These are phyloP conservation scores for Phenganax marumi DNA, from an alignment of 92 coral and sea anemone genomes.

Conservation along the genomic window DNA sequence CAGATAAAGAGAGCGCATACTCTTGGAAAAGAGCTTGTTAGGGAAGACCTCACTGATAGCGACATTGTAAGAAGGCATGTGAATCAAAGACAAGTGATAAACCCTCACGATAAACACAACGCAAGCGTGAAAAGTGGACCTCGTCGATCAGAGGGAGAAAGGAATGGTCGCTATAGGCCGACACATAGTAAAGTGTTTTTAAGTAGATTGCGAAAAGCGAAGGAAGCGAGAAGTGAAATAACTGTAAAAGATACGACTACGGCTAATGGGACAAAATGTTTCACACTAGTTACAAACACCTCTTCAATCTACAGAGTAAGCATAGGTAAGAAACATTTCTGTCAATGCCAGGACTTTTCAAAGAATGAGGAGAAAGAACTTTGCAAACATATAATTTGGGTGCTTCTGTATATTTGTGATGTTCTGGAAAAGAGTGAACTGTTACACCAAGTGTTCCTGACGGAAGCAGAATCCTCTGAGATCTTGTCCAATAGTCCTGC, in stretches of 20 bases:
- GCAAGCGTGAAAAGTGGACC: conserved; percentile 10
- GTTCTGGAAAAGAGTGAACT: conserved; percentile 52
- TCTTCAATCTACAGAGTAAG: conserved; percentile 11
- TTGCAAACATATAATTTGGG: conserved; percentile 50
- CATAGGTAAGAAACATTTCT: conserved; percentile 12
- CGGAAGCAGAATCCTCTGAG: conserved; percentile 44
- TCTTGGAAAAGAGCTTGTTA: conserved; percentile 14
- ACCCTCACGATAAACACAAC: conserved; percentile 25
- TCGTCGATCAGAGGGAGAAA: conserved; percentile 7
- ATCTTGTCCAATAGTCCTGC: conserved; percentile 32
- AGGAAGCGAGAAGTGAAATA: background rate
- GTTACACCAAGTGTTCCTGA: conserved; percentile 52
- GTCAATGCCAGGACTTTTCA: conserved; percentile 37
- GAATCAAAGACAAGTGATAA: background rate
- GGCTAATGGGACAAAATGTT: background rate
- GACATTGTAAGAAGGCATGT: background rate
- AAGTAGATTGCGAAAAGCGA: background rate
- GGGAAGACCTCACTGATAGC: conserved; percentile 9
- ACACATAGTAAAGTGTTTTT: conserved; percentile 5
- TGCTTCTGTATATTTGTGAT: conserved; percentile 51
- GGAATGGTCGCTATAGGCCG: conserved; percentile 15
- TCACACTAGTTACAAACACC: conserved; percentile 3
- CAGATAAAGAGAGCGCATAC: conserved; percentile 12
- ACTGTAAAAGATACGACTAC: background rate
- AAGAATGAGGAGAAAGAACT: conserved; percentile 49